A percentile compares a stretch with the other conserved stretches of the same genome.
Evolutionary conservation across 2,113 vertebrate genomes (phyloP).

Genomic region (Scomber japonicus): DNA sequence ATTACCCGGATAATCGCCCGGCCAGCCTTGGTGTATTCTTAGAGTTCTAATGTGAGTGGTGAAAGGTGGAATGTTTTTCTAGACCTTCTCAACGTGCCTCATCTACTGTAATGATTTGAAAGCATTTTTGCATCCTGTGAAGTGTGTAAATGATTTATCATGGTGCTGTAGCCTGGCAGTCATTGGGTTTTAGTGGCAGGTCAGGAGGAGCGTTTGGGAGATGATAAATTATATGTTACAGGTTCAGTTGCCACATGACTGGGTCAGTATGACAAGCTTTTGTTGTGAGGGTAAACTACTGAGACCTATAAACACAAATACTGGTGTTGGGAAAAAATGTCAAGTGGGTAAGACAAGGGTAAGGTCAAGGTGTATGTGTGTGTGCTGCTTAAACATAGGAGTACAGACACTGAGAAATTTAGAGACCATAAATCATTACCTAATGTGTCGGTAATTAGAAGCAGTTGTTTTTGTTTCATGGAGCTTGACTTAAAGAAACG

Average conservation of each 20-base stretch:
- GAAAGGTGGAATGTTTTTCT: slow-evolving; percentile 45
- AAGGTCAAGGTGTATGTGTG: slow-evolving; percentile 24
- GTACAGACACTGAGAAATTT: neutral
- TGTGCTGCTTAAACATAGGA: neutral
- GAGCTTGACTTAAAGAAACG: slow-evolving; percentile 2
- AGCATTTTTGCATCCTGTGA: slow-evolving; percentile 21
- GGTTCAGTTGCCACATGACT: slow-evolving; percentile 12
- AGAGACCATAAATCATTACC: neutral
- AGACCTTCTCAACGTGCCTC: slow-evolving; percentile 9
- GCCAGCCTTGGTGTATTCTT: slow-evolving; percentile 37
- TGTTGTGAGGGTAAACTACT: slow-evolving; percentile 33
- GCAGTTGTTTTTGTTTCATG: slow-evolving; percentile 18
- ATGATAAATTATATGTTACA: slow-evolving; percentile 11
- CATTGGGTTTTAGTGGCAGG: neutral
- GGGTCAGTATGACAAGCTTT: slow-evolving; percentile 3
- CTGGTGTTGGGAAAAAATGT: slow-evolving; percentile 12
- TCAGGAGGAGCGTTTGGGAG: slow-evolving; percentile 16
- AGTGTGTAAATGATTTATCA: neutral
- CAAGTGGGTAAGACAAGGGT: neutral
- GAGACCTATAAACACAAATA: slow-evolving; percentile 29
- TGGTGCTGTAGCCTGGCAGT: neutral
- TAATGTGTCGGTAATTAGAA: slow-evolving; percentile 9
- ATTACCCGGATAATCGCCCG: slow-evolving; percentile 8
- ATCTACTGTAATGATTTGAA: neutral
- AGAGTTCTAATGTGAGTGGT: slow-evolving; percentile 35